These are phyloP conservation scores for Nemopilema nomurai DNA, from an alignment of 30 jellyfish, hydroid and myxozoan species.

Conservation along the genomic window DNA sequence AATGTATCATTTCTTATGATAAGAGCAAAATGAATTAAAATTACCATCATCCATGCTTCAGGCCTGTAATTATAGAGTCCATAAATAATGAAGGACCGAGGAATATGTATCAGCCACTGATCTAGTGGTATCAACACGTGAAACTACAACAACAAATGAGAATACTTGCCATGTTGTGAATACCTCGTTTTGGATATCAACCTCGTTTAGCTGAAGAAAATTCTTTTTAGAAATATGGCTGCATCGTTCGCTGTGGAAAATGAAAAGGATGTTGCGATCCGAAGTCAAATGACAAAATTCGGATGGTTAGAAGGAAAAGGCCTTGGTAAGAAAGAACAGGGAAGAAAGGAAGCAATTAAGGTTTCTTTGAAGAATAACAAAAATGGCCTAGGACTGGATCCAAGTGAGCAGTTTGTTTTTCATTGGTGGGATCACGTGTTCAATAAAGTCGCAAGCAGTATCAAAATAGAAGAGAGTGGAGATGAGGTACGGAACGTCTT, in stretches of 20 bases:
- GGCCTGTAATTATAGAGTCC: background rate
- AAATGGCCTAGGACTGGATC: conserved; percentile 88
- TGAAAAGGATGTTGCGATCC: background rate
- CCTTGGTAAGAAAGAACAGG: conserved; percentile 84
- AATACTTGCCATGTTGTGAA: background rate
- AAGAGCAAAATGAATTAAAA: no score
- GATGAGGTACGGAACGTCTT: conserved; percentile 44
- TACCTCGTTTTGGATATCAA: background rate
- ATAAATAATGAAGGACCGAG: background rate
- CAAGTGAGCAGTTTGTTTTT: conserved; percentile 82
- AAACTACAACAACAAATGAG: background rate
- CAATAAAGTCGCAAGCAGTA: conserved; percentile 89
- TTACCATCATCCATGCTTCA: background rate
- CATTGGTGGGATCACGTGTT: conserved; percentile 99
- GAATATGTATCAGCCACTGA: no score
- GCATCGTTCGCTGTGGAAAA: background rate
- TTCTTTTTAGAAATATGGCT: conserved; percentile 5
- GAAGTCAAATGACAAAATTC: conserved; percentile 67
- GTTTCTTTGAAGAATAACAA: conserved; percentile 84
- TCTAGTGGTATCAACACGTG: background rate
- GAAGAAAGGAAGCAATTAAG: conserved; percentile 85
- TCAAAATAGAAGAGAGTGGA: conserved; percentile 39
- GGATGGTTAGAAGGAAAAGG: conserved; percentile 98
- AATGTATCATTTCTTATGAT: no score
- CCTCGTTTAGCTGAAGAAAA: background rate